Conservation (phyloP, 2,888 invertebrate species). For the Dasysyrphus tricinctus region DNA sequence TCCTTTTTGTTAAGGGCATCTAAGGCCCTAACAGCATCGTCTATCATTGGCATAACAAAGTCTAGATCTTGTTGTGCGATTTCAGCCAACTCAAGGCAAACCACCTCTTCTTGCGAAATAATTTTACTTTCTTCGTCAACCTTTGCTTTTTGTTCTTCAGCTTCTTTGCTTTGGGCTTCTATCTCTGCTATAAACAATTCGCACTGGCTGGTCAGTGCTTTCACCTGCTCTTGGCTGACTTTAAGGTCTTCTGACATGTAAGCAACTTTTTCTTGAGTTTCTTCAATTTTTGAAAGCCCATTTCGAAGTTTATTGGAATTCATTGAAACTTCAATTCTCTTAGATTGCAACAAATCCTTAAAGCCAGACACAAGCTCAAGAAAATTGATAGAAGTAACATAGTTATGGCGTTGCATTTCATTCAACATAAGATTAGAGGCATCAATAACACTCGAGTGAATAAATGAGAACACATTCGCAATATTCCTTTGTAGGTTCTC, state of each 20-base stretch:
- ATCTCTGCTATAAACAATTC: slow-evolving; percentile 93
- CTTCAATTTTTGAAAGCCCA: slow-evolving; percentile 94
- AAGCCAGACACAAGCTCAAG: slow-evolving; percentile 93
- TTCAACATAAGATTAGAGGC: slow-evolving; percentile 89
- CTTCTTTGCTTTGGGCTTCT: slow-evolving; percentile 91
- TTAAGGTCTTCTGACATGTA: slow-evolving; percentile 93
- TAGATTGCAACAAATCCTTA: slow-evolving; percentile 89
- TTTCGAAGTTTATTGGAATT: slow-evolving; percentile 92
- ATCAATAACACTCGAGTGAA: slow-evolving; percentile 92
- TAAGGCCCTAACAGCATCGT: slow-evolving; percentile 91
- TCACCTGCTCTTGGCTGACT: slow-evolving; percentile 88
- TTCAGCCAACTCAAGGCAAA: slow-evolving; percentile 92
- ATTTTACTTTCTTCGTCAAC: slow-evolving; percentile 89
- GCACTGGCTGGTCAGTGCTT: slow-evolving; percentile 91
- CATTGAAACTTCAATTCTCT: slow-evolving; percentile 88
- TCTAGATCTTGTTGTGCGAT: slow-evolving; percentile 92
- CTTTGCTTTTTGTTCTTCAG: slow-evolving; percentile 91
- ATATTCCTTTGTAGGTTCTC: slow-evolving; percentile 87
- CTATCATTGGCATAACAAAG: slow-evolving; percentile 93
- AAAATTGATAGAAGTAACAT: slow-evolving; percentile 95
- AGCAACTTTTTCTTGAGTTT: slow-evolving; percentile 91
- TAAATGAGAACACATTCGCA: slow-evolving; percentile 90
- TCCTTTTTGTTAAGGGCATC: slow-evolving; percentile 93
- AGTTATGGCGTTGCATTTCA: slow-evolving; percentile 92
- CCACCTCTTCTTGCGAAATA: slow-evolving; percentile 91